Evolutionary conservation across 1,140 invertebrate species (phyloP).

Genomic region (Ips typographus): DNA sequence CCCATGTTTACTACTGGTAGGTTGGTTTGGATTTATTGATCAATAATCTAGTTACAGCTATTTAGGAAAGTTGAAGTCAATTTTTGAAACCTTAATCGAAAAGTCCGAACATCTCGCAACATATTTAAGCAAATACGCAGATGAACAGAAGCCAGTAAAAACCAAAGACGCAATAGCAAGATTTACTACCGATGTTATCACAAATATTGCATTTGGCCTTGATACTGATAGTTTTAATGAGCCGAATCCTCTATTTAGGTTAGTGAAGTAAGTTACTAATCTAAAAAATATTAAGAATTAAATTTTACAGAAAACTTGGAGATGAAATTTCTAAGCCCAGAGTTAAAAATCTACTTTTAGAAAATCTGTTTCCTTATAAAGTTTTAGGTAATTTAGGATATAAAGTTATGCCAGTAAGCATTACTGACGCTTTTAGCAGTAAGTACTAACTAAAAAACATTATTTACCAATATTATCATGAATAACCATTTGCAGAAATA

Average conservation of each 20-base stretch:
- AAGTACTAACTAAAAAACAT: too few species aligned
- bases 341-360: background rate
- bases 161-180: background rate
- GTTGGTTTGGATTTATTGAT: background rate
- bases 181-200: background rate
- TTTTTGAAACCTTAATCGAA: slow-evolving; percentile 44
- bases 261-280: too few species aligned
- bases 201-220: background rate
- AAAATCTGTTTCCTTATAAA: background rate
- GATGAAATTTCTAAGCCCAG: background rate
- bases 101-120: background rate
- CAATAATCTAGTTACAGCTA: background rate
- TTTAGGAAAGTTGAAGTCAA: slow-evolving; percentile 52
- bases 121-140: background rate
- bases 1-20: slow-evolving; percentile 55
- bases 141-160: background rate
- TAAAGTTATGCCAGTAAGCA: background rate
- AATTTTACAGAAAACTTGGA: too few species aligned
- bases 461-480: too few species aligned
- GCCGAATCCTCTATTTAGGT: too few species aligned
- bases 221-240: background rate
- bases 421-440: background rate
- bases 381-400: background rate
- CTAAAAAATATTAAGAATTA: too few species aligned
- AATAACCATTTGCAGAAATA: background rate